Evolutionary conservation across 1,140 invertebrate genomes (phyloP), one percentile per base, ranked within the genome.

Genomic region (Panagrolaimus sp.): DNA sequence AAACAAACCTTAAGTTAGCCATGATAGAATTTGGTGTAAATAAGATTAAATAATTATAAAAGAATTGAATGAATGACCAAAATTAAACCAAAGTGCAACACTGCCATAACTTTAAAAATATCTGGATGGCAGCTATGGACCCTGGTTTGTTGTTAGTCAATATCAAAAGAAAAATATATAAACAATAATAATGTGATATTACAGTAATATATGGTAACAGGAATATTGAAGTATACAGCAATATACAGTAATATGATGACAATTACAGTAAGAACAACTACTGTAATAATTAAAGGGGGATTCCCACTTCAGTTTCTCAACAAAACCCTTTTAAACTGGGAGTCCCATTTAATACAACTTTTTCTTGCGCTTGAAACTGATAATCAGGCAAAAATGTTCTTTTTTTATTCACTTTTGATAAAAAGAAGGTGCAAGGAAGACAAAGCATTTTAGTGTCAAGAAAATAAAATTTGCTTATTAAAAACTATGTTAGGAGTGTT

Each of bases 41-140:
- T 4, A 38, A 38, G 2, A 38, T 4, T 4, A 38, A 4, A 38
- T 38, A 38, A 38, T 2, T 4, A 38, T 38, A 38, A 38, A 38
- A 38, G 7, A 38, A 38, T 38, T 38, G 32, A 38, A n/a, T 52
- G 48, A 52, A 58, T 28, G 21, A 58, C 52, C 21, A 26, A 21
- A 58, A 58, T n/a, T 28, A 58, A 58, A 58, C 52, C 52, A 58
- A 58, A 58, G 52, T 58, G 52, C 52, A 58, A 58, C 52, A 58
- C 52, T 58, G 52, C 52, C 52, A 58, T 58, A 26, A 28, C 52
- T 58, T 52, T 28, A 28, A 21, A 26, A 38, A 38, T 28, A 21
- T 26, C 52, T 58, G 52, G 52, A 58, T 58, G 52, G 52, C 52
- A 58, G 52, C 28, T 58, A 58, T 58, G 52, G 52, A 58, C 52